Evolutionary conservation across 1,140 invertebrate genomes (phyloP), one percentile per base, ranked within the genome.

Genomic region (Lepeophtheirus salmonis): DNA sequence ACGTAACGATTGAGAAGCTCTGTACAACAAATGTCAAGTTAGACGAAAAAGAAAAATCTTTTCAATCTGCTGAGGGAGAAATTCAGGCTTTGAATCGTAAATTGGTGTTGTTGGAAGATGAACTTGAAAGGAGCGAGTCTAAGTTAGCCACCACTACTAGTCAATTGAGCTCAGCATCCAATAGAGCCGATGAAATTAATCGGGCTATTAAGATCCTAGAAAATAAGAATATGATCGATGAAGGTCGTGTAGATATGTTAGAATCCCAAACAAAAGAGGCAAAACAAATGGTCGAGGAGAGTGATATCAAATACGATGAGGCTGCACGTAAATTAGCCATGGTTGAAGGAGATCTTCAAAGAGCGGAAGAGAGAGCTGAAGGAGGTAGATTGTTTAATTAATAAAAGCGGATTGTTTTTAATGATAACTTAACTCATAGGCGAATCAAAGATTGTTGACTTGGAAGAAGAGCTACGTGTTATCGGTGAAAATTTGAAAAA

Each of bases 1-100:
- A 69, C 61, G 51, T 63, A 57, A 68, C 67, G 1, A 66, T 69
- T 53, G 68, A 67, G 60, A 57, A 66, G 25, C 63, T 69, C 1
- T 51, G 62, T 3, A 60, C 64, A 16, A 62, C 66, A n/a, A 69
- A 65, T 50, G 61, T 60, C 41, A 64, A 65, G 24, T 61, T 69
- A 10, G 68, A 69, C 52, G 68, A 68, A 55, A 69, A 69, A 53
- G 68, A 69, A 16, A 69, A 69, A 57, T 26, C 66, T 2, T 61
- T 68, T 16, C 66, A 66, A 17, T 24, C 50, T 16, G 59, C 59
- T 16, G 59, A 61, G 21, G 59, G 59, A 21, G 59, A 61, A 30
- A 61, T 61, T 13, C 59, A 61, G 50, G 59, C 59, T 25, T 25
- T 61, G 48, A 52, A 61, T 48, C 48, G 59, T 21, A 61, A 61